A percentile compares a stretch with the other conserved stretches of the same genome.
Evolutionary conservation across 2,797 vertebrate species (phyloP).

Genomic region (Thalassophryne amazonica): DNA sequence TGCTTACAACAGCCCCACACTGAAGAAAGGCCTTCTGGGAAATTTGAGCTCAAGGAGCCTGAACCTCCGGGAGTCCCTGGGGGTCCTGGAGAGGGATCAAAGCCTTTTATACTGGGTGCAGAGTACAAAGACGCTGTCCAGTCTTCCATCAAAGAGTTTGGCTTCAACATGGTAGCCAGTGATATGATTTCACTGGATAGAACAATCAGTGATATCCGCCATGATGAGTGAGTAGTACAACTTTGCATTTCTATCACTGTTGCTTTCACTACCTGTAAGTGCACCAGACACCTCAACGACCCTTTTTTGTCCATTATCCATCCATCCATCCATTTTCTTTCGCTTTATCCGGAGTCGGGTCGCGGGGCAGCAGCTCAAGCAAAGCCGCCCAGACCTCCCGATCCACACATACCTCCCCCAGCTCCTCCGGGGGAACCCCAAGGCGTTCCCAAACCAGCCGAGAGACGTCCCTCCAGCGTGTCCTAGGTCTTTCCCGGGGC

Average conservation of each 20-base stretch:
- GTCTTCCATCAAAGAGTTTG: constrained; percentile 96
- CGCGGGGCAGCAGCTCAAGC: no score
- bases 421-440: no score
- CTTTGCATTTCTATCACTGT: background rate
- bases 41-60: constrained; percentile 92
- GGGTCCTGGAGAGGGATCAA: constrained; percentile 92
- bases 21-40: constrained; percentile 84
- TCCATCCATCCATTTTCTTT: no score
- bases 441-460: no score
- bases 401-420: no score
- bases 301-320: no score
- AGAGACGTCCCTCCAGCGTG: no score
- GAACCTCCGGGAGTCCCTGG: constrained; percentile 86
- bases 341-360: no score
- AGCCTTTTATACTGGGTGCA: constrained; percentile 87
- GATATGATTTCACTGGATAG: constrained; percentile 98
- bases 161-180: constrained; percentile 99
- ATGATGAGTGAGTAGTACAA: constrained; percentile 92
- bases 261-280: no score
- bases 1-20: constrained; percentile 81
- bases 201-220: constrained; percentile 88
- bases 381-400: no score
- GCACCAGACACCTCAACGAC: no score
- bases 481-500: no score
- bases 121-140: constrained; percentile 93